Conservation (phyloP, 2,888 invertebrate genomes). For the Phorcus lineatus region DNA sequence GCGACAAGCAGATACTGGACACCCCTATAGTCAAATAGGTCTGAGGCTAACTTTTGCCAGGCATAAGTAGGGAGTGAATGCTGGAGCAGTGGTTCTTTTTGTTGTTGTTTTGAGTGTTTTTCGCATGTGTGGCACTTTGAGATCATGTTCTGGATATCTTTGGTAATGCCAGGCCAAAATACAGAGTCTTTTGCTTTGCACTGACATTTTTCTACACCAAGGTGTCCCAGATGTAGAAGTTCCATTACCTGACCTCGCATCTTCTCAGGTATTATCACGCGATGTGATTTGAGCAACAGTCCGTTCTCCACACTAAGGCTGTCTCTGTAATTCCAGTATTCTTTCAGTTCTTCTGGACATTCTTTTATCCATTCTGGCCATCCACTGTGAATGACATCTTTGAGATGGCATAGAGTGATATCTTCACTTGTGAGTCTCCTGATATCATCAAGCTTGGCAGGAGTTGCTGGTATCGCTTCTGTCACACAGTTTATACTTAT, state of each 20-base stretch:
- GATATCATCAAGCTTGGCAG: constrained; percentile 20
- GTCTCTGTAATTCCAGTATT: no score
- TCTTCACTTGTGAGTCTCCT: background rate
- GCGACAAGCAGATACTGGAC: background rate
- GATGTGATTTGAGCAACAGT: constrained; percentile 10
- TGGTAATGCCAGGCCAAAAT: no score
- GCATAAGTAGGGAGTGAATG: background rate
- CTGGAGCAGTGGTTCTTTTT: no score
- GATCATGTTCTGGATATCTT: no score
- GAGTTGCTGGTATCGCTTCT: background rate
- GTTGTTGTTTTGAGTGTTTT: no score
- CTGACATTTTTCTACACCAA: no score
- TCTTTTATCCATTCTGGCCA: constrained; percentile 15
- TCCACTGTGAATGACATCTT: constrained; percentile 11
- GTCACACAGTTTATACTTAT: background rate
- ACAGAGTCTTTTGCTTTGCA: no score
- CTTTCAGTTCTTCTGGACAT: constrained; percentile 16
- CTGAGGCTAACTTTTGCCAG: background rate
- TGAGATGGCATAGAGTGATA: background rate
- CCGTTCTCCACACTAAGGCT: constrained; percentile 21
- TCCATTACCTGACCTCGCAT: no score
- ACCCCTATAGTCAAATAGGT: background rate
- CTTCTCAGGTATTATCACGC: constrained; percentile 8
- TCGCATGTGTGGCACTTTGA: no score
- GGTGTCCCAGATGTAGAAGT: no score